Percentiles rank a stretch among this genome's conserved stretches.
These are phyloP conservation scores for Dryobotodes eremita DNA, from an alignment of 2,888 invertebrate species.

Conservation along the genomic window DNA sequence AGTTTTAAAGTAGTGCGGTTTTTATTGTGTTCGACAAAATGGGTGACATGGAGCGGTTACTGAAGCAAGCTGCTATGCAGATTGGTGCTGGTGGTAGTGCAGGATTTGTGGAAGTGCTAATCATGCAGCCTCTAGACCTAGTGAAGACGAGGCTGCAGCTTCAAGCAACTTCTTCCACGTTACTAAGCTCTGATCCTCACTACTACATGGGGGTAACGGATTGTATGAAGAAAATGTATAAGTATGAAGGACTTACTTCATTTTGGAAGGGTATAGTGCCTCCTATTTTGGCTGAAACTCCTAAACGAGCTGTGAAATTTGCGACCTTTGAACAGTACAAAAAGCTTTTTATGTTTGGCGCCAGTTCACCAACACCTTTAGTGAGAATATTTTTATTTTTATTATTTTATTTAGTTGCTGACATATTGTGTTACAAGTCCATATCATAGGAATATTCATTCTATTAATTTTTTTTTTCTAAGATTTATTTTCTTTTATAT, in stretches of 20 bases:
- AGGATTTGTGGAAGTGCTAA: slow-evolving; percentile 98
- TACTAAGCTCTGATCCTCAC: slow-evolving; percentile 86
- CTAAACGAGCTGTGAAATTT: slow-evolving; percentile 98
- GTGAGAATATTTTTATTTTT: slow-evolving; percentile 81
- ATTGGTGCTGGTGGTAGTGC: slow-evolving; percentile 97
- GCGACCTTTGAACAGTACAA: slow-evolving; percentile 98
- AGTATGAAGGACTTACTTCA: slow-evolving; percentile 95
- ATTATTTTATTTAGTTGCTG: slow-evolving; percentile 35
- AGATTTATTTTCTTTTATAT: not conserved
- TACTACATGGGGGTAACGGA: slow-evolving; percentile 95
- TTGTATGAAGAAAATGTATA: slow-evolving; percentile 97
- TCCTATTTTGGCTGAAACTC: slow-evolving; percentile 98
- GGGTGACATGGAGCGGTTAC: slow-evolving; percentile 84
- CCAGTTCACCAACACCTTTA: slow-evolving; percentile 93
- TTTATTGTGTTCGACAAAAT: slow-evolving; percentile 70
- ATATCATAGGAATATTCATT: no score
- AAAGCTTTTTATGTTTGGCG: slow-evolving; percentile 95
- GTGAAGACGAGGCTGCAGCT: slow-evolving; percentile 95
- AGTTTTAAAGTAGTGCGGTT: not conserved
- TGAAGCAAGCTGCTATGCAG: slow-evolving; percentile 95
- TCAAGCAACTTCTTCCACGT: slow-evolving; percentile 76
- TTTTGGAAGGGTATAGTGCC: slow-evolving; percentile 98
- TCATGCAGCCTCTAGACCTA: slow-evolving; percentile 98
- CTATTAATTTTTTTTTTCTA: not conserved
- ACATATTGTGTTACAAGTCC: not conserved